phyloP scores from a whole-genome alignment of 2,888 invertebrate genomes.

The Drosophila mimica region DNA sequence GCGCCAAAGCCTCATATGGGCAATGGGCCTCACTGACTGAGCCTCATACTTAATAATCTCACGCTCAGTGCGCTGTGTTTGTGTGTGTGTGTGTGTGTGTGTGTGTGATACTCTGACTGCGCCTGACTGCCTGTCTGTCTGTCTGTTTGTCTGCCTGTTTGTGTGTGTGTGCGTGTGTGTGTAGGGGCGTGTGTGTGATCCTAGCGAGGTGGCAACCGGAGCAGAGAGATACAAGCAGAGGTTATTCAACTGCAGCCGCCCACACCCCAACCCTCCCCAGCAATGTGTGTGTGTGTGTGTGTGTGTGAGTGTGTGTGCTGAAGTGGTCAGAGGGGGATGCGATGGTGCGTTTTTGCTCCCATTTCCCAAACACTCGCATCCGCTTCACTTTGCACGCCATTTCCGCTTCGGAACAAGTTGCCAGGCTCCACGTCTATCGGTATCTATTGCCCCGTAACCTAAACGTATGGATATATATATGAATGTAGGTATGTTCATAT shows the following conservation, averaged over 20 bases:
- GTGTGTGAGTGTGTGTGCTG: conserved; percentile 2
- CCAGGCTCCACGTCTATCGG: conserved; percentile 54
- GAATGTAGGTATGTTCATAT: conserved; percentile 16
- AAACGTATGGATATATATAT: conserved; percentile 39
- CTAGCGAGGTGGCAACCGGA: conserved; percentile 43
- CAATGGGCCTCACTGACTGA: conserved; percentile 72
- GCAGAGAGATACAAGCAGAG: conserved; percentile 51
- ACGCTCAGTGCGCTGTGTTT: conserved; percentile 16
- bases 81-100: conserved; percentile 12
- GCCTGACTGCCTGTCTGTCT: conserved; percentile 21
- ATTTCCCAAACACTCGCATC: conserved; percentile 76
- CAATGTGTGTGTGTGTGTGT: conserved; percentile 16
- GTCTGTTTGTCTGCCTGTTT: not conserved
- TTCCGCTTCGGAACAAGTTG: conserved; percentile 69
- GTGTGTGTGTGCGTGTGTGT: conserved; percentile 15
- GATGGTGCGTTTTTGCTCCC: conserved; percentile 76
- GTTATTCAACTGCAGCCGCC: conserved; percentile 73
- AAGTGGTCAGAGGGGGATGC: conserved; percentile 33
- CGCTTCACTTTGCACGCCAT: conserved; percentile 79
- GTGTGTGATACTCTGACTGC: conserved; percentile 24
- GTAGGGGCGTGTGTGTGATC: conserved; percentile 44
- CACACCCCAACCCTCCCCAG: too few relatives aligned
- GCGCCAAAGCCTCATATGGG: conserved; percentile 65
- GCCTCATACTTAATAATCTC: conserved; percentile 76
- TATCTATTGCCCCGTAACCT: conserved; percentile 57